Evolutionary conservation across 2,113 vertebrate species (phyloP), one percentile per base, ranked within the genome.

Genomic region (Aythya baeri): DNA sequence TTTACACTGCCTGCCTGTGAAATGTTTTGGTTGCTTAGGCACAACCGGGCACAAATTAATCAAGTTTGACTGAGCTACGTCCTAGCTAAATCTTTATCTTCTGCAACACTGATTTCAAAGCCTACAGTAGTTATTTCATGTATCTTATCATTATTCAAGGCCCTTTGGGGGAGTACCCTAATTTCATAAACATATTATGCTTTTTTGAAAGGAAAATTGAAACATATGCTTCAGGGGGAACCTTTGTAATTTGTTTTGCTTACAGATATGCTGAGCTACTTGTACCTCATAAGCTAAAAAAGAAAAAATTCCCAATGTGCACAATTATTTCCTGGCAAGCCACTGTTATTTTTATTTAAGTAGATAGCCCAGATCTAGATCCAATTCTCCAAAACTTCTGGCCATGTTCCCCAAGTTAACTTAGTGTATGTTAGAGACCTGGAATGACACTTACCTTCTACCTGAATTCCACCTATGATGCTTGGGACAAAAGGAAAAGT

Each of bases 161-260:
- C 49, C 83, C 93, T 95, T 91, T 94, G 86, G 59, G 86, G 10
- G 6, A 82, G 20, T 84, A 92, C 58, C 83, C 54, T 92, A 93
- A 96, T 94, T 90, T 90, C 9, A 22, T 92, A 96, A 88, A 90
- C 73, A 93, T 81, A 80, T 87, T 78, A 88, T 86, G 32, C 15
- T 80, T 85, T 92, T 93, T 86, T 81, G 54, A 91, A 86, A 54
- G 76, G 43, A 82, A 90, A 94, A 94, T 34, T 90, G 76, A 86
- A 91, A 92, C 10, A 23, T 21, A 13, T 78, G 77, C 86, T 93
- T 70, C 80, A 86, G 79, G 83, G 78, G 23, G 9, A 93, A 85
- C 11, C 54, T 96, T 91, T 82, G 38, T 89, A 91, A 93, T 93
- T 92, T 94, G 61, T 90, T 96, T 96, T 97, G 70, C 88, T 97